Evolutionary conservation across 2,888 invertebrate genomes (phyloP).

Genomic region (Nebria brevicollis): DNA sequence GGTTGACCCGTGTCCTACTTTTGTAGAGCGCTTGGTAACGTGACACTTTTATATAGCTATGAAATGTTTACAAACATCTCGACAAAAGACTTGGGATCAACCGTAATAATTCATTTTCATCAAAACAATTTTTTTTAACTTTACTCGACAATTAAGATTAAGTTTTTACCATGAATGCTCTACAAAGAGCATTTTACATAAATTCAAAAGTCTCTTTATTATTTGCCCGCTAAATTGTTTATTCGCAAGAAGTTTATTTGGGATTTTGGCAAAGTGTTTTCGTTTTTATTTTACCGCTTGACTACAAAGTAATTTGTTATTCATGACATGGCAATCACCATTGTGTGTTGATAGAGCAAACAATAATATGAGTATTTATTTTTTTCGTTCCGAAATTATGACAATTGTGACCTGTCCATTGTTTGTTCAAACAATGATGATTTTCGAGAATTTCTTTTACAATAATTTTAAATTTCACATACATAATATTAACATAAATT

Average conservation of each 20-base stretch:
- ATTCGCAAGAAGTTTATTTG: neutral
- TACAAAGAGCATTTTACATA: neutral
- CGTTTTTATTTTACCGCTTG: neutral
- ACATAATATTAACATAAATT: neutral
- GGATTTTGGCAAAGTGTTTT: neutral
- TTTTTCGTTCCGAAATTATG: neutral
- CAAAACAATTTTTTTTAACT: neutral
- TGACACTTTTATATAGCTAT: slow-evolving; percentile 9
- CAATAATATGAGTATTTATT: neutral
- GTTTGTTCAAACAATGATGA: neutral
- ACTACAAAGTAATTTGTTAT: neutral
- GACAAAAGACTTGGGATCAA: neutral
- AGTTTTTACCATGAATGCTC: neutral
- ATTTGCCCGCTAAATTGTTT: neutral
- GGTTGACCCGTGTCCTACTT: slow-evolving; percentile 22
- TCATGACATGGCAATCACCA: neutral
- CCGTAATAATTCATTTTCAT: neutral
- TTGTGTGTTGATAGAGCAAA: neutral
- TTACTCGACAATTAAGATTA: neutral
- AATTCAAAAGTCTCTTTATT: neutral
- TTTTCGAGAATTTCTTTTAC: neutral
- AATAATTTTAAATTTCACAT: neutral
- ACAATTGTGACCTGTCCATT: neutral
- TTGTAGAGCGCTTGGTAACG: slow-evolving; percentile 4
- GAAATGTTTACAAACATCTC: slow-evolving; percentile 10